Base-by-base conservation (phyloP, 2,888 invertebrate genomes). In the Zeuzera pyrina region DNA sequence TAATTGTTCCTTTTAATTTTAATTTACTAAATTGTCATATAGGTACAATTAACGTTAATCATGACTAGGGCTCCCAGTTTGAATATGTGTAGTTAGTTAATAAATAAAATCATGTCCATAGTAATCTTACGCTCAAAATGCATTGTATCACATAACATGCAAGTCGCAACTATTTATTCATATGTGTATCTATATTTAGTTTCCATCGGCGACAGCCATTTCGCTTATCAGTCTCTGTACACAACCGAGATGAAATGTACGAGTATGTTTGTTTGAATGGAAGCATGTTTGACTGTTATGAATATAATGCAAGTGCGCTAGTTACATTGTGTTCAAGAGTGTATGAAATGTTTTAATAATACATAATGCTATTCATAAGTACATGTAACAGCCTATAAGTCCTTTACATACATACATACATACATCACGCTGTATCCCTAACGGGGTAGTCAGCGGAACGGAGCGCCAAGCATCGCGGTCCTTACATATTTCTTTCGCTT, bases 151-250 rank as follows among this genome's bases (percentile, higher is more conserved):
- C 50, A 45, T 53, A 51, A 43, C 42, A 58, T 60, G 57, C 59
- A 64, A 57, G 49, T 45, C 52, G 52, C 54, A 51, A 60, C 57
- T 67, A 71, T 74, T 60, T 76, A 73, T 76, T 70, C 76, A 72
- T 67, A n/a, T n/a, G n/a, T n/a, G n/a, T n/a, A n/a, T n/a, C n/a
- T n/a, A 60, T 74, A 72, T 68, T 63, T 58, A 67, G 69, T 65
- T 68, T 63, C 59, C 69, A 70, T 71, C 60, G 74, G 72, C 57
- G 71, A 68, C 71, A 67, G 65, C 66, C 67, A 69, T 70, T 71
- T 67, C 62, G 70, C 70, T 77, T 73, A 76, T 73, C 69, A 62
- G 49, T 42, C 41, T 36, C 21, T 21, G 34, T 38, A 43, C 52
- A 49, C 42, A 38, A 41, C 43, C n/a, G 42, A 44, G 50, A 57